Conservation (phyloP, 1,140 invertebrate species). For the Nixonia krombeini region DNA sequence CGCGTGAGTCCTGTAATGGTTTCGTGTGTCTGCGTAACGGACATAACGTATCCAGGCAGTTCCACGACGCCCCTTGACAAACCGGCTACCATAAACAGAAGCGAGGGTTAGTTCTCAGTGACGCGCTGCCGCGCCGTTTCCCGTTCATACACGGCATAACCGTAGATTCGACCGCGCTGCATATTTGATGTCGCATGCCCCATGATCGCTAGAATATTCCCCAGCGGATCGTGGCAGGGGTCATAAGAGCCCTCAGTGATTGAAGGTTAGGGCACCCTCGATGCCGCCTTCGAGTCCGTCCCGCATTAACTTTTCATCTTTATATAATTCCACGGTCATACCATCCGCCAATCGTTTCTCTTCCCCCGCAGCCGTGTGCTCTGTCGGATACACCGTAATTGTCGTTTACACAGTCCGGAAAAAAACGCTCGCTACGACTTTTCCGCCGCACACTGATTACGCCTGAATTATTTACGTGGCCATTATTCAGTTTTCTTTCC, state of each 20-base stretch:
- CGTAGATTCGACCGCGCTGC: conserved; percentile 69
- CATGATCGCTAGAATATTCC: conserved; percentile 69
- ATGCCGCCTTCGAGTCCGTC: conserved; percentile 49
- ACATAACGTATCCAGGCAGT: conserved; percentile 30
- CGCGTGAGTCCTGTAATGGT: conserved; percentile 32
- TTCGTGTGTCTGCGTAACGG: conserved; percentile 26
- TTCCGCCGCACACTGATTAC: conserved; percentile 1
- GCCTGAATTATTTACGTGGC: no score
- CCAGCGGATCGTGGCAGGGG: conserved; percentile 65
- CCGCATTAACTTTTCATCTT: conserved; percentile 71
- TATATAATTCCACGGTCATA: conserved; percentile 66
- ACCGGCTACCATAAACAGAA: conserved; percentile 59
- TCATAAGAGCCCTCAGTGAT: conserved; percentile 71
- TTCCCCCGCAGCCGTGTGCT: conserved; percentile 13
- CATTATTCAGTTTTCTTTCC: no score
- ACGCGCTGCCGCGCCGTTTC: conserved; percentile 33
- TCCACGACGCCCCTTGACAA: conserved; percentile 62
- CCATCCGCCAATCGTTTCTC: conserved; percentile 30
- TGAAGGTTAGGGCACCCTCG: conserved; percentile 66
- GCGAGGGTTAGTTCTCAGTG: conserved; percentile 34
- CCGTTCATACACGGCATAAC: conserved; percentile 60
- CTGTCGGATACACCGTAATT: conserved; percentile 20
- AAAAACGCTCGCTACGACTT: conserved; percentile 4
- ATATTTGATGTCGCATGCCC: conserved; percentile 69
- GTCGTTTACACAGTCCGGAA: conserved; percentile 1